These are phyloP conservation scores for Florisuga fusca DNA, from an alignment of 2,797 vertebrate species.

Conservation along the genomic window DNA sequence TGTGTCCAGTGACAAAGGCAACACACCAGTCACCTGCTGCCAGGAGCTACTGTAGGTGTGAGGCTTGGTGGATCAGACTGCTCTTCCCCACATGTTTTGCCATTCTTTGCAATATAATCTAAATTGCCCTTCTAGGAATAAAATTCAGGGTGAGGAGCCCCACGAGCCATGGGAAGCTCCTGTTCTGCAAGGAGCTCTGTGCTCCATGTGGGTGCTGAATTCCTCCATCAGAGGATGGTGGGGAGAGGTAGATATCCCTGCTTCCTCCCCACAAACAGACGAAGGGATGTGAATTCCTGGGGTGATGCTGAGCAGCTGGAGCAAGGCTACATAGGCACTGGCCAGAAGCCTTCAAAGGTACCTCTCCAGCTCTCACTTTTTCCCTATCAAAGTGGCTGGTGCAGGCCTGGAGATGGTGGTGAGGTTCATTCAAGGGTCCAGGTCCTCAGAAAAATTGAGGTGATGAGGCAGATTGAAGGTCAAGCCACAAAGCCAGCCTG, in stretches of 20 bases:
- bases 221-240: neutral
- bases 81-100: neutral
- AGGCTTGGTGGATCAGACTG: neutral
- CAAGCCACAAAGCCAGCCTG: neutral
- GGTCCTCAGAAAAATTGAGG: neutral
- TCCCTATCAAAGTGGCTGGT: neutral
- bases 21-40: neutral
- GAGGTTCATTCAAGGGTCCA: neutral
- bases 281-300: neutral
- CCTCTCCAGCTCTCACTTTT: neutral
- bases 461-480: neutral
- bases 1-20: neutral
- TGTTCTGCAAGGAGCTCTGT: neutral
- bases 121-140: neutral
- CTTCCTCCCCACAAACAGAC: neutral
- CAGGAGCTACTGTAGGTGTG: neutral
- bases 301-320: neutral
- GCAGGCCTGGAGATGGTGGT: neutral
- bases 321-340: neutral
- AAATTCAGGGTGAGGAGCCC: neutral
- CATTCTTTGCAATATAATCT: neutral
- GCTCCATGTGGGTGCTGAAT: fast-evolving
- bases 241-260: neutral
- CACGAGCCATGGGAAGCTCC: fast-evolving
- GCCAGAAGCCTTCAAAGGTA: neutral